Evolutionary conservation across 2,113 vertebrate species (phyloP).

Genomic region (Anarhynchus alexandrinus): DNA sequence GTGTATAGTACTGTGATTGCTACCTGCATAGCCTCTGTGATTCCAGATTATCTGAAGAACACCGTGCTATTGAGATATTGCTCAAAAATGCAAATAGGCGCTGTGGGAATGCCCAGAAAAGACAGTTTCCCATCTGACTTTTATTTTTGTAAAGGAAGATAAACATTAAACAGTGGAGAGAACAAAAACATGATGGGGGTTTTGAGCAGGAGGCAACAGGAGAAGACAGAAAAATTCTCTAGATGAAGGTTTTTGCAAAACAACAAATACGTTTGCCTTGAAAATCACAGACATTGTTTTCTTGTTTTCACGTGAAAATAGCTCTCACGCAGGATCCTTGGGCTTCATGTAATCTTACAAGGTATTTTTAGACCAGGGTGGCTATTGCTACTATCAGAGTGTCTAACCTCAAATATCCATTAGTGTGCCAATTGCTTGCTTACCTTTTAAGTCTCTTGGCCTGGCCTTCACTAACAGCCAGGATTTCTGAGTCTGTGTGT

Average conservation of each 20-base stretch:
- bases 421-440: slow-evolving; percentile 12
- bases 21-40: slow-evolving; percentile 36
- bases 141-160: slow-evolving; percentile 27
- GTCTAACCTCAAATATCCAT: slow-evolving; percentile 12
- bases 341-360: not conserved
- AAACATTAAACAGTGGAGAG: slow-evolving; percentile 23
- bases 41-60: slow-evolving; percentile 48
- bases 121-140: slow-evolving; percentile 4
- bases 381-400: slow-evolving; percentile 29
- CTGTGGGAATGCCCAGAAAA: slow-evolving; percentile 51
- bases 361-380: slow-evolving; percentile 45
- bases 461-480: not conserved
- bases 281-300: slow-evolving; percentile 20
- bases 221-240: not conserved
- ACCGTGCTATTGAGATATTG: not conserved
- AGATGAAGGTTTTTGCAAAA: not conserved
- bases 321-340: not conserved
- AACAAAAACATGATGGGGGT: slow-evolving; percentile 6
- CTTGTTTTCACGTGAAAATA: slow-evolving; percentile 15
- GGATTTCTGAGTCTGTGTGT: not conserved
- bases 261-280: not conserved
- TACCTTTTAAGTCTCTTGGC: not conserved
- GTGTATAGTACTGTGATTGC: not conserved
- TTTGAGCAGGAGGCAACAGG: not conserved
- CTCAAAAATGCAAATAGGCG: slow-evolving; percentile 53